phyloP scores from a whole-genome alignment of 2,888 invertebrate genomes.

The Drosophila buzzatii region DNA sequence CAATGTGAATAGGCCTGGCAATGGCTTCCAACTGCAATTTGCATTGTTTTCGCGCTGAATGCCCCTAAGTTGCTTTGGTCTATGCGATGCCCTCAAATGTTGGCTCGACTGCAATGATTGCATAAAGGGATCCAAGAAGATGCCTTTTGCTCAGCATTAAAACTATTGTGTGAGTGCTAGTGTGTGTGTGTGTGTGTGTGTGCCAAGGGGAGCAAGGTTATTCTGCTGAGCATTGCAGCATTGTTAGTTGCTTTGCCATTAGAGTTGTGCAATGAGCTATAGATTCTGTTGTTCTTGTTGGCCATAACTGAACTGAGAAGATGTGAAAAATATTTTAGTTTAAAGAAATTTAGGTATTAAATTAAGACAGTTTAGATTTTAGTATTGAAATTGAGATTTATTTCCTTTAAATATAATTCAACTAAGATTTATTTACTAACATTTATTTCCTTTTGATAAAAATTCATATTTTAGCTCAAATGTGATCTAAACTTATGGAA shows the following conservation, averaged over 20 bases:
- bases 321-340: neutral
- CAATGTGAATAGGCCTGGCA: constrained; percentile 71
- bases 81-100: constrained; percentile 34
- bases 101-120: constrained; percentile 66
- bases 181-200: constrained; percentile 35
- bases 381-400: neutral
- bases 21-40: constrained; percentile 65
- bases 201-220: constrained; percentile 65
- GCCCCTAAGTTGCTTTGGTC: constrained; percentile 39
- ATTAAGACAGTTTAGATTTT: too few relatives aligned
- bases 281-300: constrained; percentile 21
- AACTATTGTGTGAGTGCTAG: constrained; percentile 50
- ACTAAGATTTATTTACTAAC: neutral
- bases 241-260: constrained; percentile 53
- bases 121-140: constrained; percentile 60
- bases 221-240: constrained; percentile 54
- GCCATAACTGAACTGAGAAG: constrained; percentile 13
- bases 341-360: too few relatives aligned
- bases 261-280: constrained; percentile 40
- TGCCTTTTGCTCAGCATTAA: constrained; percentile 42
- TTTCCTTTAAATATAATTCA: neutral
- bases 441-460: neutral
- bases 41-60: constrained; percentile 72
- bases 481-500: too few relatives aligned
- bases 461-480: too few relatives aligned